phyloP scores from a whole-genome alignment of 2,113 vertebrate genomes.

The Sinocyclocheilus grahami region DNA sequence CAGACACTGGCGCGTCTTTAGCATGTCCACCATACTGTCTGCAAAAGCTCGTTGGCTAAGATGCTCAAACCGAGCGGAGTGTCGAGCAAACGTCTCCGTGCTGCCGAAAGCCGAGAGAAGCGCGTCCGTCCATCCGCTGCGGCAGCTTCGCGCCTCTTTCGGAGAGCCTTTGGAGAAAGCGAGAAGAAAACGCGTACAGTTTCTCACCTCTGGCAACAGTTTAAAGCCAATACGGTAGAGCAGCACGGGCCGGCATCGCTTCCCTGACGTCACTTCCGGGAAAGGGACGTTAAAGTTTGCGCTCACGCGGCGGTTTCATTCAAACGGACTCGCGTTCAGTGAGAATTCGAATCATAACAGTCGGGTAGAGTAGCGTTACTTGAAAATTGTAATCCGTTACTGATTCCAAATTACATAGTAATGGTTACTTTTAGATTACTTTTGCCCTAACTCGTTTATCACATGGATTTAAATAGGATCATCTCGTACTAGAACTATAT shows the following conservation, averaged over 20 bases:
- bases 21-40: conserved; percentile 76
- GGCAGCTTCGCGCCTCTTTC: not conserved
- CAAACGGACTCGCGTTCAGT: not conserved
- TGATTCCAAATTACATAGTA: too few species aligned
- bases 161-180: not conserved
- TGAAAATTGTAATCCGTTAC: too few species aligned
- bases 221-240: conserved; percentile 78
- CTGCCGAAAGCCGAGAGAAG: not conserved
- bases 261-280: conserved; percentile 76
- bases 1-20: conserved; percentile 89
- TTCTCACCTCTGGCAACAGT: conserved; percentile 60
- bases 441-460: too few species aligned
- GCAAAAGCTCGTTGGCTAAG: conserved; percentile 19
- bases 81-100: conserved; percentile 16
- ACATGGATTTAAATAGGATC: too few species aligned
- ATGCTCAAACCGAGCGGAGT: not conserved
- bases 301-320: conserved; percentile 31
- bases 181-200: not conserved
- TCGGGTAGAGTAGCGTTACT: too few species aligned
- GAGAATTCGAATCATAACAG: too few species aligned
- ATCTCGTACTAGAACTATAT: too few species aligned
- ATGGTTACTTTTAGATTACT: too few species aligned
- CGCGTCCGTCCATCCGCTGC: not conserved
- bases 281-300: conserved; percentile 26
- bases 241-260: conserved; percentile 78